Evolutionary conservation across 92 coral and sea anemone species (phyloP).

Genomic region (Nematostella vectensis): DNA sequence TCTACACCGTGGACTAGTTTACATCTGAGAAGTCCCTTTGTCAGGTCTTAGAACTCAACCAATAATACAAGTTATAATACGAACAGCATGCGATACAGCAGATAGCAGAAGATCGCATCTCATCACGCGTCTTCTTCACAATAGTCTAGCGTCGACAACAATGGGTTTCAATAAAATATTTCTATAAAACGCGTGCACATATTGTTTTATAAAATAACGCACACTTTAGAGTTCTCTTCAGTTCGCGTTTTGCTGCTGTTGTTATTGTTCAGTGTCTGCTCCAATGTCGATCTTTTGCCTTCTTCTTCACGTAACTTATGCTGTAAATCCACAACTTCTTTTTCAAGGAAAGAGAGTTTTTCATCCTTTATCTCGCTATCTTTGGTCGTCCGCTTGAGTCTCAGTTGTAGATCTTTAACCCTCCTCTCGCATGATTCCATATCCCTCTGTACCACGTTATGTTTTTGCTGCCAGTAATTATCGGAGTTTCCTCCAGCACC

Average conservation of each 20-base stretch:
- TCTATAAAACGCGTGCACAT: too few relatives aligned
- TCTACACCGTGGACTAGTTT: too few relatives aligned
- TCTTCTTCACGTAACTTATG: constrained; percentile 64
- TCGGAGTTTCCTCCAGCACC: constrained; percentile 5
- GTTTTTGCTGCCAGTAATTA: constrained; percentile 38
- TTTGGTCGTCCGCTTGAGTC: constrained; percentile 86
- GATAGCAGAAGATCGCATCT: too few relatives aligned
- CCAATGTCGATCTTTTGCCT: constrained; percentile 7
- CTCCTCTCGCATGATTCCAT: constrained; percentile 86
- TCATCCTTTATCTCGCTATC: constrained; percentile 91
- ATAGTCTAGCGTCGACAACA: too few relatives aligned
- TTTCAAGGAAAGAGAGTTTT: constrained; percentile 75
- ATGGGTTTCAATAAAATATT: too few relatives aligned
- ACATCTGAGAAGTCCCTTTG: too few relatives aligned
- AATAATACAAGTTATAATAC: too few relatives aligned
- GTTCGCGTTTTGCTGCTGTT: background rate
- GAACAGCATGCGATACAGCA: too few relatives aligned
- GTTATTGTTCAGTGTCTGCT: background rate
- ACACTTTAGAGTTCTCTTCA: background rate
- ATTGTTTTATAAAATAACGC: background rate
- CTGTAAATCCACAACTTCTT: constrained; percentile 64
- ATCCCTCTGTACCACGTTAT: constrained; percentile 63
- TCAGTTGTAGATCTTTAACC: constrained; percentile 87
- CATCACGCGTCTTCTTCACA: too few relatives aligned
- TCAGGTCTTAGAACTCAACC: too few relatives aligned